Percentiles rank a stretch among this genome's conserved stretches.
phyloP scores from a whole-genome alignment of 1,140 invertebrate species.

The Camponotus floridanus region DNA sequence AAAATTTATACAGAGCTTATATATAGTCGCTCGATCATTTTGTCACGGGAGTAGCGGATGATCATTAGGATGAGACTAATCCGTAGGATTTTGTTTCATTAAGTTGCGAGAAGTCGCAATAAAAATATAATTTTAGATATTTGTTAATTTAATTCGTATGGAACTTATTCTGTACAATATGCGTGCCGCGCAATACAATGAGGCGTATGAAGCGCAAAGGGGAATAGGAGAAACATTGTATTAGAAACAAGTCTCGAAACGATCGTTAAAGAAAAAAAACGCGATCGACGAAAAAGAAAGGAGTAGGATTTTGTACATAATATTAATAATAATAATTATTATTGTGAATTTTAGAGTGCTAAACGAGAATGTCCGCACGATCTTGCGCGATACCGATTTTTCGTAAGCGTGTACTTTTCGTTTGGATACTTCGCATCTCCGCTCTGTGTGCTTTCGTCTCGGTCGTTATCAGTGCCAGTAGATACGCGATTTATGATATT shows the following conservation, averaged over 20 bases:
- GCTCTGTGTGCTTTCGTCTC: constrained; percentile 57
- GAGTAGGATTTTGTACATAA: constrained; percentile 55
- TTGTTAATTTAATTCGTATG: constrained; percentile 47
- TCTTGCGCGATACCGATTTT: constrained; percentile 48
- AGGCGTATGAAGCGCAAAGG: not conserved
- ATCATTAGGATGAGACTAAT: constrained; percentile 21
- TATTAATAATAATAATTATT: constrained; percentile 43
- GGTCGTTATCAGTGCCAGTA: constrained; percentile 56
- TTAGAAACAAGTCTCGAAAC: constrained; percentile 30
- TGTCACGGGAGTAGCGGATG: not conserved
- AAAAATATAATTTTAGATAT: constrained; percentile 39
- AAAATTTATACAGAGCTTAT: constrained; percentile 57
- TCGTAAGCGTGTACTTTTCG: constrained; percentile 46
- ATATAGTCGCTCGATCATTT: constrained; percentile 40
- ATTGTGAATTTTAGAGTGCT: constrained; percentile 44
- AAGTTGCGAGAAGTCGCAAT: constrained; percentile 22
- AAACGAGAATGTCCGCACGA: constrained; percentile 49
- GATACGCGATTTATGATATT: constrained; percentile 45
- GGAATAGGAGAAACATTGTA: not conserved
- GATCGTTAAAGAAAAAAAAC: not conserved
- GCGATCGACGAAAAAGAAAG: constrained; percentile 13
- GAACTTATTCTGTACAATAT: constrained; percentile 18
- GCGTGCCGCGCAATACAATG: constrained; percentile 29
- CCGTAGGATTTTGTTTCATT: constrained; percentile 27
- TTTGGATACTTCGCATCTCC: constrained; percentile 49